Percentiles rank a stretch among this genome's conserved stretches.
phyloP scores from a whole-genome alignment of 2,113 vertebrate species.

The Ahaetulla prasina region DNA sequence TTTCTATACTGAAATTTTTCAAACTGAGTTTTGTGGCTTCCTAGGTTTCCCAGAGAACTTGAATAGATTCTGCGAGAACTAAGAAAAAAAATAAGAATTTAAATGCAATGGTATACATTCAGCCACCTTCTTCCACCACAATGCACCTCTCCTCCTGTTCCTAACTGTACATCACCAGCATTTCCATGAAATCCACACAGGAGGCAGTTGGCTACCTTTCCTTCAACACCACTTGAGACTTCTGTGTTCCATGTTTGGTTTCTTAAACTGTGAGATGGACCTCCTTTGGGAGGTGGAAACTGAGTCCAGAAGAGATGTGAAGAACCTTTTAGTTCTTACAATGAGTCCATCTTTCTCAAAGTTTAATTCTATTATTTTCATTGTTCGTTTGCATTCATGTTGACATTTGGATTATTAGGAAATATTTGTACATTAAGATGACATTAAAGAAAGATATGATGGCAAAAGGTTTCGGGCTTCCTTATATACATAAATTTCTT shows the following conservation, averaged over 20 bases:
- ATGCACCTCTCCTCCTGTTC: background rate
- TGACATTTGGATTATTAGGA: background rate
- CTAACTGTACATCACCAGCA: background rate
- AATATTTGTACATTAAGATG: background rate
- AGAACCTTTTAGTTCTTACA: background rate
- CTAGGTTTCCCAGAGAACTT: background rate
- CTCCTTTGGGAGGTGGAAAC: background rate
- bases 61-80: background rate
- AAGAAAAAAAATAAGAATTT: background rate
- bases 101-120: background rate
- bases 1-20: background rate
- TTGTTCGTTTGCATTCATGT: background rate
- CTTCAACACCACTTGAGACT: background rate
- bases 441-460: background rate
- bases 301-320: background rate
- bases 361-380: background rate
- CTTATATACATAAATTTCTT: background rate
- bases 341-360: background rate
- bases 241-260: background rate
- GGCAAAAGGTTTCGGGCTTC: background rate
- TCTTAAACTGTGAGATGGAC: background rate
- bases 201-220: background rate
- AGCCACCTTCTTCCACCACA: background rate
- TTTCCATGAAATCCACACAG: background rate
- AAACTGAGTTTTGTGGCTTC: background rate